phyloP scores from a whole-genome alignment of 2,888 invertebrate species.

The Liodrosophila aerea region DNA sequence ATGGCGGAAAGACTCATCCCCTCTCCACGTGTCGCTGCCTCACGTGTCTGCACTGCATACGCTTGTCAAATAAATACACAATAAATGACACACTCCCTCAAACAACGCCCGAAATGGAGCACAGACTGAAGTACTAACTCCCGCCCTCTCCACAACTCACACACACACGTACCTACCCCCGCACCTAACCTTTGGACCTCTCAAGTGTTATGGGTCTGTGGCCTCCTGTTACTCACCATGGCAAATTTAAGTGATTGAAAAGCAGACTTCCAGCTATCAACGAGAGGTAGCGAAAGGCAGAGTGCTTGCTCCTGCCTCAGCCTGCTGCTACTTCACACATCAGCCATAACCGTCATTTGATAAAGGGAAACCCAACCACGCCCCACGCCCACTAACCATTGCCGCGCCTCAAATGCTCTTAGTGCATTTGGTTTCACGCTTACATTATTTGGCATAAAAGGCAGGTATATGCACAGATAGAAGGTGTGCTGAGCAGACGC shows the following conservation, averaged over 20 bases:
- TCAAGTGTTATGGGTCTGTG: constrained; percentile 45
- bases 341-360: constrained; percentile 40
- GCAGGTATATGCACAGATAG: constrained; percentile 13
- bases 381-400: constrained; percentile 12
- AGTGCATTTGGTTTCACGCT: constrained; percentile 61
- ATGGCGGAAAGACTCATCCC: constrained; percentile 13
- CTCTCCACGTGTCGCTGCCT: constrained; percentile 9
- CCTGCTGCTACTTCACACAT: constrained; percentile 16
- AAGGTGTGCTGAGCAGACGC: neutral
- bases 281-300: neutral
- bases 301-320: neutral
- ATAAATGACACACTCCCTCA: constrained; percentile 67
- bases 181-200: constrained; percentile 38
- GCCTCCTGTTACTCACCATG: constrained; percentile 21
- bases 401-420: constrained; percentile 55
- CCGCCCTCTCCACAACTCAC: constrained; percentile 1
- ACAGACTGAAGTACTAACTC: constrained; percentile 8
- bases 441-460: constrained; percentile 52
- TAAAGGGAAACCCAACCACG: neutral
- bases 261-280: constrained; percentile 34
- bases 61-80: constrained; percentile 69
- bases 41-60: constrained; percentile 50
- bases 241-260: constrained; percentile 61
- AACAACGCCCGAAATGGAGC: constrained; percentile 40
- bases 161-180: constrained; percentile 11